A percentile compares a stretch with the other conserved stretches of the same genome.
Conservation (phyloP, 2,888 invertebrate species). For the Elgonia sp. region DNA sequence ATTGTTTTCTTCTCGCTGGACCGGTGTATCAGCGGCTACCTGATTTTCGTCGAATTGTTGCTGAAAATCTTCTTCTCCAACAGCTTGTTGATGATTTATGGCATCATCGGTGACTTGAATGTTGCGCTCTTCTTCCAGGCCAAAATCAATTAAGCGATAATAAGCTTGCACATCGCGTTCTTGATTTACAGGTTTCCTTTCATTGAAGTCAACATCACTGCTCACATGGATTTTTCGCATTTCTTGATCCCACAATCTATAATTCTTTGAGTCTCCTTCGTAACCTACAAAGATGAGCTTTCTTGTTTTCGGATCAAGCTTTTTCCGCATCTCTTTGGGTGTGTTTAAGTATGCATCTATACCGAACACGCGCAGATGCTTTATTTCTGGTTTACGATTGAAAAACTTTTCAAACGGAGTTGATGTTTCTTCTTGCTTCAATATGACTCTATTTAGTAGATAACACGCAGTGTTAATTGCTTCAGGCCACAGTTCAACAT, state of each 20-base stretch:
- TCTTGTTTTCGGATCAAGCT: conserved; percentile 68
- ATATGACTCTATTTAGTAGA: conserved; percentile 77
- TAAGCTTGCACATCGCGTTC: too few relatives aligned
- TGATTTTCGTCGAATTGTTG: too few relatives aligned
- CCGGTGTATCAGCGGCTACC: too few relatives aligned
- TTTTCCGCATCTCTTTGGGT: conserved; percentile 31
- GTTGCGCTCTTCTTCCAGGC: too few relatives aligned
- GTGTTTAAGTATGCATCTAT: conserved; percentile 52
- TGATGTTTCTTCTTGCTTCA: neutral
- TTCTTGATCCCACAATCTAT: conserved; percentile 58
- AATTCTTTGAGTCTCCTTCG: conserved; percentile 61
- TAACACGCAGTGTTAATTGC: conserved; percentile 65
- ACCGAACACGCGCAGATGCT: conserved; percentile 79
- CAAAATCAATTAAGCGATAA: too few relatives aligned
- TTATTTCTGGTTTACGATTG: conserved; percentile 65
- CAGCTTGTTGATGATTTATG: too few relatives aligned
- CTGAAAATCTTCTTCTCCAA: too few relatives aligned
- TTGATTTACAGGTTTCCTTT: too few relatives aligned
- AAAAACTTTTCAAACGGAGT: conserved; percentile 53
- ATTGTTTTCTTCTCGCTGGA: too few relatives aligned
- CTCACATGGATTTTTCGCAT: conserved; percentile 35
- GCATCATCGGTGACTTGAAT: too few relatives aligned
- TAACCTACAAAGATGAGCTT: conserved; percentile 71
- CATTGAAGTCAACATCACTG: too few relatives aligned
- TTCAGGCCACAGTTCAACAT: conserved; percentile 79